Evolutionary conservation across 2,888 invertebrate genomes (phyloP).

Genomic region (Mechanitis mazaeus): DNA sequence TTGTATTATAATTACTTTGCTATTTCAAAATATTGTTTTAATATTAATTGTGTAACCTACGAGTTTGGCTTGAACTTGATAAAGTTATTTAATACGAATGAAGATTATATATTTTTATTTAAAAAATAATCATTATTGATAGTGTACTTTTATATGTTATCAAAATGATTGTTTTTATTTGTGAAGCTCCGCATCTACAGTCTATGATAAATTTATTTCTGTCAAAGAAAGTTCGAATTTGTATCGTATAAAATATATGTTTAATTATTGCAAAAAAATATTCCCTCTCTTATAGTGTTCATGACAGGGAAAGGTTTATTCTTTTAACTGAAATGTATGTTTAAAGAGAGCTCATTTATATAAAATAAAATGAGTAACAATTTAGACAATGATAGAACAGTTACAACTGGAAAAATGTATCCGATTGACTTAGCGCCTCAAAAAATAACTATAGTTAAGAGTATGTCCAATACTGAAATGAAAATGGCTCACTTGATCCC

Average conservation of each 20-base stretch:
- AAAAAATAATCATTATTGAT: too few species aligned
- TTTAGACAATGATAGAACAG: conserved; percentile 75
- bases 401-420: conserved; percentile 75
- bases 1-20: too few species aligned
- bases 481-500: conserved; percentile 70
- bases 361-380: conserved; percentile 61
- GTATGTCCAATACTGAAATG: conserved; percentile 62
- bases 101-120: too few species aligned
- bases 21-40: too few species aligned
- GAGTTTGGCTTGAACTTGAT: too few species aligned
- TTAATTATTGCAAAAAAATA: conserved; percentile 6
- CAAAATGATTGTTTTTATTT: not conserved
- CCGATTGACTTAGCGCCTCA: conserved; percentile 74
- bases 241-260: conserved; percentile 12
- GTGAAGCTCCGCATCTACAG: conserved; percentile 4
- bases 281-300: conserved; percentile 5
- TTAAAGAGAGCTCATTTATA: conserved; percentile 5
- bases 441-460: conserved; percentile 72
- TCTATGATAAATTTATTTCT: conserved; percentile 27
- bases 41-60: too few species aligned
- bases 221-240: conserved; percentile 35
- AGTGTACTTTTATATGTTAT: too few species aligned
- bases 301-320: conserved; percentile 2
- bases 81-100: too few species aligned
- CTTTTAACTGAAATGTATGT: conserved; percentile 12